Evolutionary conservation across 2,888 invertebrate species (phyloP).

Genomic region (Ommatoiulus sabulosus): DNA sequence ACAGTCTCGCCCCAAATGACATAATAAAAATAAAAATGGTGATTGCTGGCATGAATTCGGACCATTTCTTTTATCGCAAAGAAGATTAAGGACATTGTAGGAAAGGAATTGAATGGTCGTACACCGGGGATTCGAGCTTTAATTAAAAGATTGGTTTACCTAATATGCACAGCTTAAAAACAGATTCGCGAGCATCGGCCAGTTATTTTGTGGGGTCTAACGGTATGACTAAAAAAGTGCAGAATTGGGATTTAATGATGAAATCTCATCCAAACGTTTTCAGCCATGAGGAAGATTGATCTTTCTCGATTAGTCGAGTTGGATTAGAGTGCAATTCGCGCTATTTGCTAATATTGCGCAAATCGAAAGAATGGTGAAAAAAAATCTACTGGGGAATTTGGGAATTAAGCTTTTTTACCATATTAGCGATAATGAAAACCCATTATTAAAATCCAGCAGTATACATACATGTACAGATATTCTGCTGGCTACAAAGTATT

Average conservation of each 20-base stretch:
- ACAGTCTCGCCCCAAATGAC: neutral
- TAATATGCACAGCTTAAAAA: neutral
- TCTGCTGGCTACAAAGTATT: no score
- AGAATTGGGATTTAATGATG: neutral
- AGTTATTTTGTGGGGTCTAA: no score
- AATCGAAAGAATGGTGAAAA: neutral
- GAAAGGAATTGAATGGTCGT: neutral
- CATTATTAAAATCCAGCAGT: no score
- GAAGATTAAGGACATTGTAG: neutral
- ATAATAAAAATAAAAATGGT: constrained; percentile 30
- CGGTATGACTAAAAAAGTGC: neutral
- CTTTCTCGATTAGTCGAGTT: neutral
- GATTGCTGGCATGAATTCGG: neutral
- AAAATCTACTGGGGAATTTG: neutral
- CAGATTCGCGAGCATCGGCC: no score
- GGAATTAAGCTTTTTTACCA: neutral
- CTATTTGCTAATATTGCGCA: neutral
- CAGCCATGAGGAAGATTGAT: neutral
- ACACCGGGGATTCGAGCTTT: neutral
- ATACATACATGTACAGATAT: no score
- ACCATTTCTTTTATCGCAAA: neutral
- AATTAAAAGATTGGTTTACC: neutral
- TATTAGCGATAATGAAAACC: no score
- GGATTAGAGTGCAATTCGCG: neutral
- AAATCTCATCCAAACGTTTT: neutral